Evolutionary conservation across 2,797 vertebrate species (phyloP).

Genomic region (Adelosebastes latens): DNA sequence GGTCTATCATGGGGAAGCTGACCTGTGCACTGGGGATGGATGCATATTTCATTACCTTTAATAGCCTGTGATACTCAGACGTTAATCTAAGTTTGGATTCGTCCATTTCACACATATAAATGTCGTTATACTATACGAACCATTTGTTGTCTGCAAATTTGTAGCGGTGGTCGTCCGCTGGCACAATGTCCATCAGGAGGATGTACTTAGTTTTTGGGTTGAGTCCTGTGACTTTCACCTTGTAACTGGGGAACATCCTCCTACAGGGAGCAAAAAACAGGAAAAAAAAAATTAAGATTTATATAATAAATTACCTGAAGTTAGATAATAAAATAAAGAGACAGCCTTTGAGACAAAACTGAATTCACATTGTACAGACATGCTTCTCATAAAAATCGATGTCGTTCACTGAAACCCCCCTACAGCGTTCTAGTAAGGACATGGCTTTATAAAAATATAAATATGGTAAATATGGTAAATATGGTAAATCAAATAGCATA

Average conservation of each 20-base stretch:
- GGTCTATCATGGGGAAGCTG: background rate
- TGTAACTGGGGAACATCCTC: slow-evolving; percentile 98
- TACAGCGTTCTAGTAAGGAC: background rate
- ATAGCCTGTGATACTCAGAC: background rate
- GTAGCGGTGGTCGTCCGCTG: slow-evolving; percentile 94
- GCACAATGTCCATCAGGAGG: slow-evolving; percentile 96
- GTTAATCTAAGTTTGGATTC: background rate
- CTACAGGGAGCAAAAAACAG: slow-evolving; percentile 68
- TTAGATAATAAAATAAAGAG: background rate
- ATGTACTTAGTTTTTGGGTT: slow-evolving; percentile 98
- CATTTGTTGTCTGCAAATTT: slow-evolving; percentile 99
- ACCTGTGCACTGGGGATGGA: background rate
- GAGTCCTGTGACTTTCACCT: slow-evolving; percentile 96
- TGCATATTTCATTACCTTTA: background rate
- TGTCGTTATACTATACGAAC: slow-evolving; percentile 76
- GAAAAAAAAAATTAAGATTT: background rate
- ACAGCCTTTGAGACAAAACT: background rate
- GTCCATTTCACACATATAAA: background rate
- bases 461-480: too few species aligned
- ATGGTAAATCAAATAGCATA: background rate
- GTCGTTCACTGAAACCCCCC: background rate
- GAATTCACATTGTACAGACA: background rate
- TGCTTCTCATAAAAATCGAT: background rate
- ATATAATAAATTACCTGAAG: background rate
- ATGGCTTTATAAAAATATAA: background rate